phyloP scores from a whole-genome alignment of 2,113 vertebrate species.

The Motacilla tschutschensis region DNA sequence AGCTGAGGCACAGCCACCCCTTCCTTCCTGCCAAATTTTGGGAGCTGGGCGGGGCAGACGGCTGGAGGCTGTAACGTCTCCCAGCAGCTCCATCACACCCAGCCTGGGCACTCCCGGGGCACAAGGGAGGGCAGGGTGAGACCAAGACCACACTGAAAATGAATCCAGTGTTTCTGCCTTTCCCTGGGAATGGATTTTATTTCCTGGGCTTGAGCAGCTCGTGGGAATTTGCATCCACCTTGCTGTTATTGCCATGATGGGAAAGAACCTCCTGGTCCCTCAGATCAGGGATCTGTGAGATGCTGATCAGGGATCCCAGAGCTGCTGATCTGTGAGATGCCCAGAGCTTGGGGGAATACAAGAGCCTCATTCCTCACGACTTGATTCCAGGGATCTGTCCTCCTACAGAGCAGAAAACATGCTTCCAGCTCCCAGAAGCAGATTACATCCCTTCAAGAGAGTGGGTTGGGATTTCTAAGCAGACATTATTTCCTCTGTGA shows the following conservation, averaged over 20 bases:
- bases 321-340: not conserved
- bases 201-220: not conserved
- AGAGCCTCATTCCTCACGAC: not conserved
- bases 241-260: not conserved
- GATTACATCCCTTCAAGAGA: not conserved
- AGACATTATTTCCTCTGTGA: not conserved
- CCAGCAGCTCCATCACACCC: not conserved
- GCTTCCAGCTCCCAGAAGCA: not conserved
- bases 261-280: not conserved
- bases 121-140: not conserved
- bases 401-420: not conserved
- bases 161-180: not conserved
- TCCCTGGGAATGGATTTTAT: not conserved
- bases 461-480: not conserved
- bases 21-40: not conserved
- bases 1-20: not conserved
- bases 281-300: no score
- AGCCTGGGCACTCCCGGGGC: not conserved
- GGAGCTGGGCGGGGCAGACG: not conserved
- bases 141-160: not conserved
- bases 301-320: no score
- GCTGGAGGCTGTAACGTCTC: slow-evolving; percentile 18
- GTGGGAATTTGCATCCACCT: not conserved
- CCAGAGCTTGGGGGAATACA: not conserved
- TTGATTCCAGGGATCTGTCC: not conserved